These are phyloP conservation scores for Halichoerus grypus DNA, from an alignment of 2,113 vertebrate species.

Conservation along the genomic window DNA sequence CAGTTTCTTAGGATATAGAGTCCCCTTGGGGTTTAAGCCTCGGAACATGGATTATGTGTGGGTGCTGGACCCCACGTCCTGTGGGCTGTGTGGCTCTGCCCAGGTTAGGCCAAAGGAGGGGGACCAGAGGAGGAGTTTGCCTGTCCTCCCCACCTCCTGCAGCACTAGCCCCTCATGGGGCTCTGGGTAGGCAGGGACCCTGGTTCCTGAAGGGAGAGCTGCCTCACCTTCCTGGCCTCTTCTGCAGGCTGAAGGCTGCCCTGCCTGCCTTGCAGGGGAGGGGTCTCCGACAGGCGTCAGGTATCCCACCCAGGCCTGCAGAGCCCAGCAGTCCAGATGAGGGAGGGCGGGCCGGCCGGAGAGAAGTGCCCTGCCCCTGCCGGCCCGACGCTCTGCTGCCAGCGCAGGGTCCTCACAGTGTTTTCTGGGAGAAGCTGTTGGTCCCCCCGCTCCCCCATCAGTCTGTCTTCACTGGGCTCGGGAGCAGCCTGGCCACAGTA, in stretches of 20 bases:
- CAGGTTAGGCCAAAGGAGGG: neutral
- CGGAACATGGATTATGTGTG: fast-evolving
- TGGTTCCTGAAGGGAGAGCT: neutral
- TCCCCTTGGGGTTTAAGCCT: neutral
- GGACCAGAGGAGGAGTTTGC: neutral
- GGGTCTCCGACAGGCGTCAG: neutral
- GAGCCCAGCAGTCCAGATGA: neutral
- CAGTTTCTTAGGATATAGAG: too few relatives aligned
- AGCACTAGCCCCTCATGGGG: fast-evolving
- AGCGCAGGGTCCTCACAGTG: neutral
- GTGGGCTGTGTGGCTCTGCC: too few relatives aligned
- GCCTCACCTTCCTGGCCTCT: neutral
- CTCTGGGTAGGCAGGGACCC: neutral
- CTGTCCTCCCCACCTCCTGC: neutral
- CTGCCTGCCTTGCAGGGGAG: neutral
- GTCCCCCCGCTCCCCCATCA: fast-evolving
- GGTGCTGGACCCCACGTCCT: fast-evolving
- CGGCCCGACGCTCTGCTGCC: neutral
- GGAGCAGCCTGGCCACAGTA: neutral
- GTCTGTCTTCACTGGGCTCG: neutral
- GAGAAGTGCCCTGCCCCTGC: neutral
- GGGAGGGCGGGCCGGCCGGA: neutral
- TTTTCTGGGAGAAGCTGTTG: neutral
- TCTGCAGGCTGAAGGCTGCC: neutral
- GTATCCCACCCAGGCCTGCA: neutral